A percentile compares a stretch with the other conserved stretches of the same genome.
Evolutionary conservation across 2,797 vertebrate species (phyloP).

Genomic region (Galago senegalensis): DNA sequence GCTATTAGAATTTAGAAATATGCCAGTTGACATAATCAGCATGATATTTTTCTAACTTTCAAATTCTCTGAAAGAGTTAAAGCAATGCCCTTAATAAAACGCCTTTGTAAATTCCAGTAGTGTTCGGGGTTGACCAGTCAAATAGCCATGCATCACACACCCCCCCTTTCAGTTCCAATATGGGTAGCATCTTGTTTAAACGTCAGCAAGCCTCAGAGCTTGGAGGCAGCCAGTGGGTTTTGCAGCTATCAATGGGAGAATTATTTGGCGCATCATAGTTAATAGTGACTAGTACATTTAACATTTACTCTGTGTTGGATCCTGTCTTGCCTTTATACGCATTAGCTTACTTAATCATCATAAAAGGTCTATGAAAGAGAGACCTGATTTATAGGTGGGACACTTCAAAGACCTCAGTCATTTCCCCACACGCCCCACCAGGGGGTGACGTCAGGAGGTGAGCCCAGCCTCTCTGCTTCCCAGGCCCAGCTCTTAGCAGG

Average conservation of each 20-base stretch:
- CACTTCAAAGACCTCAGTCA: neutral
- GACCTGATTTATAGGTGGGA: neutral
- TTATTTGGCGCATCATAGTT: neutral
- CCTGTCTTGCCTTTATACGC: neutral
- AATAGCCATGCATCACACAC: accelerated
- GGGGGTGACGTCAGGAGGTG: neutral
- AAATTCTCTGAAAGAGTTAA: neutral
- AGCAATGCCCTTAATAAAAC: too few relatives aligned
- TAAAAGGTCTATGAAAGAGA: neutral
- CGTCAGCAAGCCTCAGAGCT: neutral
- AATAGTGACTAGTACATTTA: neutral
- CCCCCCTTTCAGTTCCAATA: neutral
- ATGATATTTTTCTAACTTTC: neutral
- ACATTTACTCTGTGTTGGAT: neutral
- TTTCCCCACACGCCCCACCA: accelerated
- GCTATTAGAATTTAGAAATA: neutral
- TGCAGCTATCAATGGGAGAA: too few relatives aligned
- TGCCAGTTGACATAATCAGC: accelerated
- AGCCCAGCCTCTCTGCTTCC: too few relatives aligned
- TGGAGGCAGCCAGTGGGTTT: neutral
- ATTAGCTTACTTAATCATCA: neutral
- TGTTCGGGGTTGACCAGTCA: neutral
- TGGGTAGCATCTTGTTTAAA: neutral
- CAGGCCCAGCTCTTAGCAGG: neutral
- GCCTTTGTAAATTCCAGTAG: neutral